A percentile compares a stretch with the other conserved stretches of the same genome.
Evolutionary conservation across 2,797 vertebrate genomes (phyloP).

Genomic region (Heterohyrax brucei): DNA sequence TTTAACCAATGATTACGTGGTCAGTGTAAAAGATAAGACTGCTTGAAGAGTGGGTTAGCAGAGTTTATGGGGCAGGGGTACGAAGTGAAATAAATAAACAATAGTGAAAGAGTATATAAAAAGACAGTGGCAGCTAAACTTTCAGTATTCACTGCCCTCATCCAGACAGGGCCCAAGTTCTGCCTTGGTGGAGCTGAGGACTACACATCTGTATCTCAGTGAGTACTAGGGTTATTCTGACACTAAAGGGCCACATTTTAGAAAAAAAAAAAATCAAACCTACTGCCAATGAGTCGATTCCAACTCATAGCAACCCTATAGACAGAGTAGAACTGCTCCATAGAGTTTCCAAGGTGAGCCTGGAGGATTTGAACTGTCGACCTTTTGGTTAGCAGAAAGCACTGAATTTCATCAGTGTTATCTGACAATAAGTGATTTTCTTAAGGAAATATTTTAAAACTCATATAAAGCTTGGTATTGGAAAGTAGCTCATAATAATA

Average conservation of each 20-base stretch:
- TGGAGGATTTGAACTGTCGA: no score
- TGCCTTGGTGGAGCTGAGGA: accelerated
- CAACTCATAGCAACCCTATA: no score
- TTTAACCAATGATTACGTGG: no score
- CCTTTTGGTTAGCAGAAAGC: not conserved
- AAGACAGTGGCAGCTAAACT: accelerated
- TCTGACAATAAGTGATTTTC: not conserved
- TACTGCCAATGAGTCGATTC: no score
- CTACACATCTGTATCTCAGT: not conserved
- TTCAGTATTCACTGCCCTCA: not conserved
- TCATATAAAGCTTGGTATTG: no score
- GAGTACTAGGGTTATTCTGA: not conserved
- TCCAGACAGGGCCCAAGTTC: not conserved
- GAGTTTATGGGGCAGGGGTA: accelerated
- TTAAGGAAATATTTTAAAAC: not conserved
- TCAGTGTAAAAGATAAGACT: accelerated
- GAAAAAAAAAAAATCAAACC: no score
- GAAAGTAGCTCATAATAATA: not conserved
- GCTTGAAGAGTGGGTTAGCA: no score
- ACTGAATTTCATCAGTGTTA: not conserved
- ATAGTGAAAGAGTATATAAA: not conserved
- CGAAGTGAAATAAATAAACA: not conserved
- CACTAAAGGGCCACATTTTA: not conserved
- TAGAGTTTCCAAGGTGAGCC: no score
- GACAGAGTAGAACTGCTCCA: no score